Base-by-base conservation (phyloP, 1,140 invertebrate genomes). In the Diabrotica virgifera region DNA sequence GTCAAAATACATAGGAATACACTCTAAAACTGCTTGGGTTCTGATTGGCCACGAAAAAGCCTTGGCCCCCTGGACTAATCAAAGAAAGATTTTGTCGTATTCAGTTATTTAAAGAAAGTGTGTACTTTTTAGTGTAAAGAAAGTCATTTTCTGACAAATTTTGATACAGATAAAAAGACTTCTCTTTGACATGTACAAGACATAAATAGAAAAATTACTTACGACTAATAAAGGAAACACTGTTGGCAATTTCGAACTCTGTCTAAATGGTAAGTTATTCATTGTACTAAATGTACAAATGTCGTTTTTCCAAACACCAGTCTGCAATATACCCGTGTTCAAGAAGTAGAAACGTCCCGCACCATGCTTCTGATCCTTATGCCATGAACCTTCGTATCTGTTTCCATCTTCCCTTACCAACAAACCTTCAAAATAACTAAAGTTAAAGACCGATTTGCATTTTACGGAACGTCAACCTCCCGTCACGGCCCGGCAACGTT, bases 371-470 rank as follows among this genome's bases (percentile, higher is more conserved):
- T 79, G 64, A 64, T 84, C 83, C 9, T 78, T 70, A 11, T 76
- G 63, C 81, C 85, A 88, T 50, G 81, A 69, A 1, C 87, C 87
- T 76, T 88, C 85, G 69, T 86, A 89, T 36, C 84, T 78, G 71
- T 86, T 86, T 5, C 83, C 83, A 72, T 86, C 84, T 46, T 70
- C 70, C 37, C 64, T 55, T 7, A 75, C 66, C 14, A 75, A 70
- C 56, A 78, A 69, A 40, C 73, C 63, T 68, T 36, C 8, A 64
- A 62, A 54, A 7, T 7, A 54, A 24, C 1, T 24, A 24, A 1
- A 24, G 4, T 24, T n/a, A n/a, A n/a, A n/a, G n/a, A n/a, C n/a
- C n/a, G n/a, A n/a, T n/a, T n/a, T n/a, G n/a, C n/a, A n/a, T n/a
- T n/a, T n/a, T n/a, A n/a, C n/a, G n/a, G n/a, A n/a, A n/a, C n/a